Base-by-base conservation (phyloP, 2,113 vertebrate genomes). In the Atherinomorus stipes region DNA sequence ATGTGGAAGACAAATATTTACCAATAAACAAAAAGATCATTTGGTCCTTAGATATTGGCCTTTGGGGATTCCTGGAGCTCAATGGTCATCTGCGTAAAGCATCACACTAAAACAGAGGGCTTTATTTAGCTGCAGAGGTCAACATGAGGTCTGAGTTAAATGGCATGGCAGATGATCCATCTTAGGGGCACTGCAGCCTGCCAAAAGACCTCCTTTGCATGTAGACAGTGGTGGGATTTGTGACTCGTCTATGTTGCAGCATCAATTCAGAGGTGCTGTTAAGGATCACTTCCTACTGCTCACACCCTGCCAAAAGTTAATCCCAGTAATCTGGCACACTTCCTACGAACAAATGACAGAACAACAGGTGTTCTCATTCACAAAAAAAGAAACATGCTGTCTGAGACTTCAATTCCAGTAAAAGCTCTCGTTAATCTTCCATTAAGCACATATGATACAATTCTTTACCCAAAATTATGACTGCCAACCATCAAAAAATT, bases 311-410 rank as follows among this genome's bases (percentile, higher is more conserved):
- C 34, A 76, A 86, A 86, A 65, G 49, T 76, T 85, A 84, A 84
- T 85, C 84, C 78, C 67, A 56, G 53, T 69, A 77, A 86, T 69
- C 21, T 2, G 74, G 67, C 34, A 72, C 71, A 71, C 67, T 58
- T 83, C 71, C 42, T 73, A 71, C 2, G 18, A 67, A 52, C 44
- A 79, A 75, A 78, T 70, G 23, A 76, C 57, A 64, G 13, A 62
- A 52, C 66, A 86, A 81, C 76, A 78, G 82, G 63, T 76, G 82
- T 75, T 72, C 62, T 71, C 45, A 81, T 85, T 89, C 58, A 83
- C 52, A 76, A 65, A 58, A 51, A 25, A 21, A 47, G 47, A 69
- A 61, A 63, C 2, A 0, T 22, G 1, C 34, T 66, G 44, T 59
- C 70, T 74, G 28, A 81, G 21, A 58, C 53, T 76, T 85, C 74